A percentile compares a stretch with the other conserved stretches of the same genome.
phyloP scores from a whole-genome alignment of 2,888 invertebrate genomes.

The Ganaspis brasiliensis region DNA sequence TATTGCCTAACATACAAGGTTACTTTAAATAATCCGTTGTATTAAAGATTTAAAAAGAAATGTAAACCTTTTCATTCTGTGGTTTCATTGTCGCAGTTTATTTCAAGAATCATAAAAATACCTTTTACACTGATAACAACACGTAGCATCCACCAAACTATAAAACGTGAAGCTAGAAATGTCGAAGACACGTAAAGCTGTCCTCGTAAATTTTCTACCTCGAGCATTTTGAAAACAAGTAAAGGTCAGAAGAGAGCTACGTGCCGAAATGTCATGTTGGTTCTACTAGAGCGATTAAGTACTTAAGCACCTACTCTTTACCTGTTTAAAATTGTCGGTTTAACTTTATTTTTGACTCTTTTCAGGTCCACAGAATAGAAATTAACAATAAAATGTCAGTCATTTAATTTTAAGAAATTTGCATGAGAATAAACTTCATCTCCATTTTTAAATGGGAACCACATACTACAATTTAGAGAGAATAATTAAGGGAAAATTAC shows the following conservation, averaged over 20 bases:
- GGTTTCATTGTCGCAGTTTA: not conserved
- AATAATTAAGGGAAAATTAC: no score
- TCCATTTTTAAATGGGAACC: not conserved
- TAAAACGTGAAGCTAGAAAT: constrained; percentile 58
- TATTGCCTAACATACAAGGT: no score
- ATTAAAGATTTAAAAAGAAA: not conserved
- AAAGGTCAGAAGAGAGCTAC: constrained; percentile 52
- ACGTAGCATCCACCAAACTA: constrained; percentile 11
- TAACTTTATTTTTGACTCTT: constrained; percentile 19
- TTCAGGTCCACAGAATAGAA: not conserved
- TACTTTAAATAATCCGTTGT: not conserved
- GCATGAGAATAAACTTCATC: not conserved
- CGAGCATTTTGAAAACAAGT: constrained; percentile 48
- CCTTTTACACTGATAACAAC: constrained; percentile 10
- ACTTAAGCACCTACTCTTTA: constrained; percentile 51
- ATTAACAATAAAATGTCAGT: not conserved
- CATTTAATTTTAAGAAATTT: not conserved
- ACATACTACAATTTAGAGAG: not conserved
- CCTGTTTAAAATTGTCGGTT: not conserved
- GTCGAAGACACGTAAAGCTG: constrained; percentile 59
- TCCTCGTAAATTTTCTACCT: constrained; percentile 61
- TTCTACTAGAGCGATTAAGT: constrained; percentile 53
- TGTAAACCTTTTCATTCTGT: not conserved
- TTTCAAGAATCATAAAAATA: not conserved
- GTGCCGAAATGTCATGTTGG: constrained; percentile 59